phyloP scores from a whole-genome alignment of 2,113 vertebrate species.

The Catagonus wagneri region DNA sequence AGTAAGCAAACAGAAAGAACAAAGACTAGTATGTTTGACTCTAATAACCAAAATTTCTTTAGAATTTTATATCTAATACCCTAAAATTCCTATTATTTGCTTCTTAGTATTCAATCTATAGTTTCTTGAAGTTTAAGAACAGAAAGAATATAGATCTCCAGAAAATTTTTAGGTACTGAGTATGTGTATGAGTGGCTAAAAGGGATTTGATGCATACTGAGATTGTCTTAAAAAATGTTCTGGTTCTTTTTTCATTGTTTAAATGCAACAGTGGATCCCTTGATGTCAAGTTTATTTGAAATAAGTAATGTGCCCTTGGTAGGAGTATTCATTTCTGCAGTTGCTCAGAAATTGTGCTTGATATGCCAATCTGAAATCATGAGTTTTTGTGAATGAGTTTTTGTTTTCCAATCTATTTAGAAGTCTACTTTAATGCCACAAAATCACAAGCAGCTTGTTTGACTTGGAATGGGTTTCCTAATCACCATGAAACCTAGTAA shows the following conservation, averaged over 20 bases:
- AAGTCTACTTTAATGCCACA: conserved; percentile 65
- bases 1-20: background rate
- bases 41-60: conserved; percentile 35
- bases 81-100: conserved; percentile 30
- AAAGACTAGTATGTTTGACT: background rate
- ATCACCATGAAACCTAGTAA: conserved; percentile 17
- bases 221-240: conserved; percentile 52
- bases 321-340: conserved; percentile 82
- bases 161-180: conserved; percentile 25
- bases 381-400: conserved; percentile 80
- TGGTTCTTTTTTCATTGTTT: conserved; percentile 66
- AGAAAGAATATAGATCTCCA: conserved; percentile 19
- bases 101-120: background rate
- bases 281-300: conserved; percentile 76
- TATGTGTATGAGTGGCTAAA: conserved; percentile 41
- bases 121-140: conserved; percentile 38
- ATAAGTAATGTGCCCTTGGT: conserved; percentile 73
- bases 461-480: conserved; percentile 55
- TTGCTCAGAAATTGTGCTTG: conserved; percentile 68
- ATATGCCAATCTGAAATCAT: conserved; percentile 74
- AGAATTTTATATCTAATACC: background rate
- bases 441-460: conserved; percentile 67
- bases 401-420: conserved; percentile 77
- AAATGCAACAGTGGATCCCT: conserved; percentile 64
- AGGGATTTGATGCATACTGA: conserved; percentile 40